Evolutionary conservation across 1,140 invertebrate genomes (phyloP).

Genomic region (Subanguina moxae): DNA sequence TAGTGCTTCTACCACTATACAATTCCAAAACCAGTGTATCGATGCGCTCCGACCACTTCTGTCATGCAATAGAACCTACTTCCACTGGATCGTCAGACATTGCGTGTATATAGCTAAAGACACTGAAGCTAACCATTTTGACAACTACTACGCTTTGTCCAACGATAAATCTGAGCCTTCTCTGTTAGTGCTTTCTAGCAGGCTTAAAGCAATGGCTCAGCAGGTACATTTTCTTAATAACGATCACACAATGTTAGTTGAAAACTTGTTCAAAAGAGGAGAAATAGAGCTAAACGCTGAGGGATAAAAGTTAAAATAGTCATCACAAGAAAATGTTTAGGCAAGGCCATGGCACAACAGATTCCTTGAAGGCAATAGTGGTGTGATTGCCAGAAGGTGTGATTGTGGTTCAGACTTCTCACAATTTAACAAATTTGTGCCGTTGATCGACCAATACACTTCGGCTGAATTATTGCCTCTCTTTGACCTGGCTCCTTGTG

Average conservation of each 20-base stretch:
- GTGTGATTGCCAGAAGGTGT: neutral
- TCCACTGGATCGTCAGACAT: conserved; percentile 30
- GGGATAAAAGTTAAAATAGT: no score
- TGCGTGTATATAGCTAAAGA: conserved; percentile 26
- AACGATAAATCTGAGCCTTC: conserved; percentile 15
- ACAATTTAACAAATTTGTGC: conserved; percentile 38
- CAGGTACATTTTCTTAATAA: conserved; percentile 26
- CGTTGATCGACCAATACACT: conserved; percentile 26
- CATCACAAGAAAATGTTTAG: neutral
- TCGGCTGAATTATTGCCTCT: conserved; percentile 29
- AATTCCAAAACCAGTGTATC: conserved; percentile 23
- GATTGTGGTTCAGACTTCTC: conserved; percentile 20
- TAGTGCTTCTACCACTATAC: conserved; percentile 9
- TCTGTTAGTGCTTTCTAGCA: conserved; percentile 7
- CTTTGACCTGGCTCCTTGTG: conserved; percentile 37
- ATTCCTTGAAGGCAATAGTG: neutral
- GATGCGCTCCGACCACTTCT: conserved; percentile 41
- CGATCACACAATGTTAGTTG: no score
- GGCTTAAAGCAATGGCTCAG: conserved; percentile 38
- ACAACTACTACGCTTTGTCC: conserved; percentile 35
- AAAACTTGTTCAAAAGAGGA: no score
- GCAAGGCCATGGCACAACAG: neutral
- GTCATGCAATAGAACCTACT: conserved; percentile 45
- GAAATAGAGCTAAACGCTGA: no score
- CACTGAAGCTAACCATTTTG: conserved; percentile 30